phyloP scores from a whole-genome alignment of 2,888 invertebrate genomes.

The Sphaerophoria taeniata region DNA sequence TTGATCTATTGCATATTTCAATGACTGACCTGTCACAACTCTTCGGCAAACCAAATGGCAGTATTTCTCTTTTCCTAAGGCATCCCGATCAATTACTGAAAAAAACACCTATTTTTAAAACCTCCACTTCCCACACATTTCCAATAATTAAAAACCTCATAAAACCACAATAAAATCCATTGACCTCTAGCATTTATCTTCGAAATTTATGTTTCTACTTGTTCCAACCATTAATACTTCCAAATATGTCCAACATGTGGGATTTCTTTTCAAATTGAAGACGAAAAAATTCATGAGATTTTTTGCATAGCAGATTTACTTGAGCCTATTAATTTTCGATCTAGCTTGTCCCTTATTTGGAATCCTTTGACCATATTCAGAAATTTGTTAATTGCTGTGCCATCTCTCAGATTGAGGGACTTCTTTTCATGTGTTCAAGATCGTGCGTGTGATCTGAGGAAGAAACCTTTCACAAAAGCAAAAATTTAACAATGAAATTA shows the following conservation, averaged over 20 bases:
- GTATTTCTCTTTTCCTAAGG: too few species aligned
- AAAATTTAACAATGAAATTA: conserved; percentile 41
- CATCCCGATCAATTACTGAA: too few species aligned
- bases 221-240: conserved; percentile 17
- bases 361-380: conserved; percentile 44
- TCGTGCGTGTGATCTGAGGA: conserved; percentile 16
- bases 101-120: too few species aligned
- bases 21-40: too few species aligned
- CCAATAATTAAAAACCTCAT: conserved; percentile 19
- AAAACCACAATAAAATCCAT: conserved; percentile 37
- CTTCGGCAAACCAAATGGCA: too few species aligned
- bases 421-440: conserved; percentile 1
- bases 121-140: conserved; percentile 2
- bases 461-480: conserved; percentile 32
- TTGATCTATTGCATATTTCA: too few species aligned
- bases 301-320: conserved; percentile 24
- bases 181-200: conserved; percentile 60
- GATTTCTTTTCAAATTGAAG: conserved; percentile 17
- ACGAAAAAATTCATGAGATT: conserved; percentile 52
- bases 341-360: conserved; percentile 45
- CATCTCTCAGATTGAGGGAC: conserved; percentile 1
- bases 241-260: conserved; percentile 54
- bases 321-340: conserved; percentile 30
- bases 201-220: conserved; percentile 46
- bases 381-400: conserved; percentile 39